Percentiles rank a stretch among this genome's conserved stretches.
These are phyloP conservation scores for Acanthopleura granulata DNA, from an alignment of 2,888 invertebrate species.

Conservation along the genomic window DNA sequence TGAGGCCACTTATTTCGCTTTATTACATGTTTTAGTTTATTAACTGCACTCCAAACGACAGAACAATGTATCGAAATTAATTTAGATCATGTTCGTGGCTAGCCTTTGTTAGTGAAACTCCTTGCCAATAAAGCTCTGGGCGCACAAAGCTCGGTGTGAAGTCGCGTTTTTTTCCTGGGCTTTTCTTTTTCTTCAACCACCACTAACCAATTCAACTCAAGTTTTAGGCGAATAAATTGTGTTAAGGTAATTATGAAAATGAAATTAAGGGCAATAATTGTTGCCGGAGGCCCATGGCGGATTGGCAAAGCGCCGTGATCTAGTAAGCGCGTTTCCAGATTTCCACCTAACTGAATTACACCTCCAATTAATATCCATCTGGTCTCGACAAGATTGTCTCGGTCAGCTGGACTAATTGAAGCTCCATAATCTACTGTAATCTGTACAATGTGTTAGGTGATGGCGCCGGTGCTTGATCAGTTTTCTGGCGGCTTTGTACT, in stretches of 20 bases:
- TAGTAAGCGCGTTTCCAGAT: too few relatives aligned
- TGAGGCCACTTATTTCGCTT: too few relatives aligned
- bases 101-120: slow-evolving; percentile 3
- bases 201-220: slow-evolving; percentile 1
- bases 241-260: slow-evolving; percentile 3
- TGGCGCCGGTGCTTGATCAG: too few relatives aligned
- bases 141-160: neutral
- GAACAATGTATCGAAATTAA: neutral
- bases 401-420: too few relatives aligned
- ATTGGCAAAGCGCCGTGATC: too few relatives aligned
- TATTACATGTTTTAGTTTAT: too few relatives aligned
- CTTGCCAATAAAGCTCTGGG: neutral
- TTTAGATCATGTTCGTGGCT: slow-evolving; percentile 3
- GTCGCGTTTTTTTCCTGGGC: neutral
- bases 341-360: neutral
- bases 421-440: too few relatives aligned
- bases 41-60: too few relatives aligned
- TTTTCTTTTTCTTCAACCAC: neutral
- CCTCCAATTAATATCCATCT: neutral
- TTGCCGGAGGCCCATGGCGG: neutral
- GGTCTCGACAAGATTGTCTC: too few relatives aligned
- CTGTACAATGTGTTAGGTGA: too few relatives aligned
- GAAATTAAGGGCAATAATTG: slow-evolving; percentile 5
- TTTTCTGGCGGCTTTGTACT: too few relatives aligned
- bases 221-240: neutral